These are phyloP conservation scores for Oegoconia quadripuncta DNA, from an alignment of 2,888 invertebrate genomes.

Conservation along the genomic window DNA sequence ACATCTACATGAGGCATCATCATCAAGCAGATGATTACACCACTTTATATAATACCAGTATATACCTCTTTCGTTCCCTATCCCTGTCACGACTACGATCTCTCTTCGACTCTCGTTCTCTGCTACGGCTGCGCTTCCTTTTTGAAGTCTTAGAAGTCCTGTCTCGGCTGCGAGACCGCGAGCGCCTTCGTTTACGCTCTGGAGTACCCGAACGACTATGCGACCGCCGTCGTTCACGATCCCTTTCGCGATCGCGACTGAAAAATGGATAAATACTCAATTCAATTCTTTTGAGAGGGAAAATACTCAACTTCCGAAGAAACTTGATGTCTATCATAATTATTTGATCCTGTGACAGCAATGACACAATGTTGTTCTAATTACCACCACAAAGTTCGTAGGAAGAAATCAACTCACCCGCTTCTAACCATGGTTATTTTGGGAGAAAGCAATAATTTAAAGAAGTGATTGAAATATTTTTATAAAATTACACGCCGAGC, in stretches of 20 bases:
- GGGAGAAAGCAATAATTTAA: background rate
- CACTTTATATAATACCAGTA: too few relatives aligned
- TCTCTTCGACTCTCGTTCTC: conserved; percentile 81
- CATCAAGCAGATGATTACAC: too few relatives aligned
- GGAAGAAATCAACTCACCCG: conserved; percentile 49
- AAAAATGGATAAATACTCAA: too few relatives aligned
- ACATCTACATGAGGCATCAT: conserved; percentile 41
- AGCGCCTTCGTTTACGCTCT: conserved; percentile 77
- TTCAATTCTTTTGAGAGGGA: too few relatives aligned
- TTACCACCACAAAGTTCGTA: background rate
- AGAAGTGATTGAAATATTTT: background rate
- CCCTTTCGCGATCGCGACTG: conserved; percentile 68
- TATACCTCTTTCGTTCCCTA: conserved; percentile 40
- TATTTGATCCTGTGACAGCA: conserved; percentile 1
- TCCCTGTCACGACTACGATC: conserved; percentile 73
- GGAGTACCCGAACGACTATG: conserved; percentile 79
- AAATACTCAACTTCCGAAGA: too few relatives aligned
- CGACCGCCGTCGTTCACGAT: conserved; percentile 76
- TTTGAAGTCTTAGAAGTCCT: conserved; percentile 79
- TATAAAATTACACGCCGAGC: background rate
- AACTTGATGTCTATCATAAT: too few relatives aligned
- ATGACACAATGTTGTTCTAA: too few relatives aligned
- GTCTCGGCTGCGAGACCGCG: conserved; percentile 80
- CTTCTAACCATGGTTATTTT: conserved; percentile 61
- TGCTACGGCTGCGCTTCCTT: conserved; percentile 82